Percentiles rank a stretch among this genome's conserved stretches.
These are phyloP conservation scores for Hemicordylus capensis DNA, from an alignment of 2,113 vertebrate species.

Conservation along the genomic window DNA sequence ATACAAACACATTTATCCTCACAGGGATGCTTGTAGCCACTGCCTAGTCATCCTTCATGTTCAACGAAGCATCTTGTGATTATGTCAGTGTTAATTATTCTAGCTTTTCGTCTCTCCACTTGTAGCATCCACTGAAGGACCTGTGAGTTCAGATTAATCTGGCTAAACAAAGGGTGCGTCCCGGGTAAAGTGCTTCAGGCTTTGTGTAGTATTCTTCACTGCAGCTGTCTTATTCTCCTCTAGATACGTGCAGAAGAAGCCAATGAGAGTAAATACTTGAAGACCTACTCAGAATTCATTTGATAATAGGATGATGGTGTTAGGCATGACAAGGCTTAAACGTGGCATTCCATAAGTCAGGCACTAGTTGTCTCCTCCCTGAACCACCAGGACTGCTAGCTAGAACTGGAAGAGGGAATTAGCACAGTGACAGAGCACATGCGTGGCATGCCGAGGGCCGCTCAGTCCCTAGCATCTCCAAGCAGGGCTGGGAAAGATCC, in stretches of 20 bases:
- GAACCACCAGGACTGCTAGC: neutral
- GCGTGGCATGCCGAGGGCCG: no score
- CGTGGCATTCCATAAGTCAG: neutral
- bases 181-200: conserved; percentile 21
- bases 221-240: neutral
- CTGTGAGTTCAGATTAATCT: conserved; percentile 18
- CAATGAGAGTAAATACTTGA: neutral
- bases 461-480: no score
- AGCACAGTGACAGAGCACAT: no score
- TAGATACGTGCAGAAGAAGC: neutral
- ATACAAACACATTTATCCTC: conserved; percentile 21
- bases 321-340: neutral
- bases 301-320: neutral
- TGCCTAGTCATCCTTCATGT: neutral
- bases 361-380: neutral
- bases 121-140: neutral
- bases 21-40: neutral
- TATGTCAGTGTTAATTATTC: conserved; percentile 31
- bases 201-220: neutral
- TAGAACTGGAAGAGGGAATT: neutral
- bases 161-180: conserved; percentile 18
- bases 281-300: neutral
- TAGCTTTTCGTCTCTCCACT: conserved; percentile 30
- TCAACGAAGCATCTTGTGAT: neutral
- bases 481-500: no score